phyloP scores from a whole-genome alignment of 2,797 vertebrate species.

The Lithobates sylvaticus region DNA sequence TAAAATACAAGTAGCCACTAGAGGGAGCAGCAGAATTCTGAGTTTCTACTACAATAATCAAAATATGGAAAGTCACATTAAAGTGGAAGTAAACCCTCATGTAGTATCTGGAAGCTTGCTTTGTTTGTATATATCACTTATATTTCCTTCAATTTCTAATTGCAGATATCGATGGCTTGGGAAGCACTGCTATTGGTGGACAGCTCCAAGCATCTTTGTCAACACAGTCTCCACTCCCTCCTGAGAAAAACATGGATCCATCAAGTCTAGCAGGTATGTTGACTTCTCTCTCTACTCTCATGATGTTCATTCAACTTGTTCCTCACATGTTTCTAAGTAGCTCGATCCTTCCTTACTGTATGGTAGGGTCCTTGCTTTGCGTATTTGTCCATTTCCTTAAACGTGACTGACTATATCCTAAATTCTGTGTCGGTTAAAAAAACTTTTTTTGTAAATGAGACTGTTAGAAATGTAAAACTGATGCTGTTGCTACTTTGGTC shows the following conservation, averaged over 20 bases:
- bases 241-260: constrained; percentile 80
- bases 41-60: no score
- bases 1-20: no score
- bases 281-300: no score
- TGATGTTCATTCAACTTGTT: background rate
- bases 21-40: no score
- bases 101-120: background rate
- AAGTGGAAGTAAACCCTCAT: no score
- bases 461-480: no score
- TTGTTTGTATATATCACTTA: background rate
- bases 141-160: background rate
- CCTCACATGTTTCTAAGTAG: background rate
- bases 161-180: constrained; percentile 92
- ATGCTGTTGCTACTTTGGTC: no score
- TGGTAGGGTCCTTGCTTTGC: no score
- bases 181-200: constrained; percentile 92
- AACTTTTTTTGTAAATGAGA: no score
- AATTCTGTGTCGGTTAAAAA: no score
- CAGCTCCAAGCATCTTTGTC: constrained; percentile 88
- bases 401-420: background rate
- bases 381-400: background rate
- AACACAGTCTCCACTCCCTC: constrained; percentile 81
- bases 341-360: no score
- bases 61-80: no score
- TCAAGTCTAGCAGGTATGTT: constrained; percentile 84